A percentile compares a stretch with the other conserved stretches of the same genome.
phyloP scores from a whole-genome alignment of 1,140 invertebrate species.

The Alviniconcha marisindica region DNA sequence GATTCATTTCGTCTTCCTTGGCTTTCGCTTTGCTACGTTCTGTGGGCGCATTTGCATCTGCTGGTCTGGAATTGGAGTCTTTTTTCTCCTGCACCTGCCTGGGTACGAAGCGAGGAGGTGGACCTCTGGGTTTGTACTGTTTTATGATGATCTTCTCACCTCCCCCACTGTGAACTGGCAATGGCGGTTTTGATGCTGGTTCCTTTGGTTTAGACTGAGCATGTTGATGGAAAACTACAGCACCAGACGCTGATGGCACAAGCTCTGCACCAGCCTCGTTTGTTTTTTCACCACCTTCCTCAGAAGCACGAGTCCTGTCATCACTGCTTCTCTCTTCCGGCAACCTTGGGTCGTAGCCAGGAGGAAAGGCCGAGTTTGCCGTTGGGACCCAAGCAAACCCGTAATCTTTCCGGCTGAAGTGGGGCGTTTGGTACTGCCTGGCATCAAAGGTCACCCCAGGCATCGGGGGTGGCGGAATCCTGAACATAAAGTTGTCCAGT shows the following conservation, averaged over 20 bases:
- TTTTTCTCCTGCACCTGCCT: slow-evolving; percentile 56
- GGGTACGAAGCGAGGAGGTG: slow-evolving; percentile 66
- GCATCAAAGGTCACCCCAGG: slow-evolving; percentile 37
- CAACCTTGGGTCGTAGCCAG: slow-evolving; percentile 55
- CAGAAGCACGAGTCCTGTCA: neutral
- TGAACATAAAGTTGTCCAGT: neutral
- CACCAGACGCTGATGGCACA: neutral
- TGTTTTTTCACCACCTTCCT: neutral
- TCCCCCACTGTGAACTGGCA: neutral
- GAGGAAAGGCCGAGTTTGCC: slow-evolving; percentile 58
- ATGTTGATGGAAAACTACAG: neutral
- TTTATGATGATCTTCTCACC: slow-evolving; percentile 52
- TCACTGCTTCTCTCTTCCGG: neutral
- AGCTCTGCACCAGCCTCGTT: neutral
- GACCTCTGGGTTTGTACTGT: slow-evolving; percentile 50
- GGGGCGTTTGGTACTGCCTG: slow-evolving; percentile 44
- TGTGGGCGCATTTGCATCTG: neutral
- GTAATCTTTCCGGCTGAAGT: slow-evolving; percentile 39
- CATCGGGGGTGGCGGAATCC: neutral
- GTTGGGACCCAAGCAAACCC: slow-evolving; percentile 57
- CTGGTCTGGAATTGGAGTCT: slow-evolving; percentile 37
- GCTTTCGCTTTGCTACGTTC: neutral
- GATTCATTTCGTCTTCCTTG: slow-evolving; percentile 47
- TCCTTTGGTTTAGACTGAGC: neutral
- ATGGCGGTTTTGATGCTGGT: neutral